Base-by-base conservation (phyloP, 2,888 invertebrate species). In the Isoperla grammatica region DNA sequence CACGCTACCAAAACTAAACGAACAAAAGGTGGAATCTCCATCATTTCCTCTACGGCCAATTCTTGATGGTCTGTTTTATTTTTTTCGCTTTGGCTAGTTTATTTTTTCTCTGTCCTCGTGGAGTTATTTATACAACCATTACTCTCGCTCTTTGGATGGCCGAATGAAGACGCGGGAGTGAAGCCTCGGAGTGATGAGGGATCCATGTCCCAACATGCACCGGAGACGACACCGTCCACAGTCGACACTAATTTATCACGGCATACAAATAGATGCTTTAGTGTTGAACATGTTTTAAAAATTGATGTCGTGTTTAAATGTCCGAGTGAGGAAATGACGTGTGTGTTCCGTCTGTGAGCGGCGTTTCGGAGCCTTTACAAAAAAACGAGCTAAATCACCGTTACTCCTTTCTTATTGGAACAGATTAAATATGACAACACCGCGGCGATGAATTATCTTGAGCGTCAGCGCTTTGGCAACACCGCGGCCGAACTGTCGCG, bases 91-190 rank as follows among this genome's bases (percentile, higher is more conserved):
- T 15, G 15, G 15, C 15, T 15, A 53, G 53, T 37, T 19, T 53
- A 15, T 29, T 50, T 39, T 53, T 53, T 20, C n/a, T 19, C 2
- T 39, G 53, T 53, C 53, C 39, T 39, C 15, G 53, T 19, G 20
- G 37, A 39, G 35, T 53, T 53, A 53, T 53, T 53, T 53, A 53
- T 53, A 53, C 19, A 17, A 37, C 39, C 13, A 50, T 50, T 35
- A 29, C 35, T 50, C 50, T 35, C 13, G 50, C 19, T 23, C 23
- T 48, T 48, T 22, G 23, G 48, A 22, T n/a, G 15, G 48, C 19
- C 20, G n/a, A 22, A 48, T 19, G 20, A 13, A 48, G n/a, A 20
- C n/a, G 22, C 23, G 20, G 15, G 48, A 17, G 48, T n/a, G n/a
- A n/a, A n/a, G n/a, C n/a, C n/a, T n/a, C n/a, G n/a, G n/a, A n/a